Base-by-base conservation (phyloP, 2,113 vertebrate species). In the Rynchops niger region DNA sequence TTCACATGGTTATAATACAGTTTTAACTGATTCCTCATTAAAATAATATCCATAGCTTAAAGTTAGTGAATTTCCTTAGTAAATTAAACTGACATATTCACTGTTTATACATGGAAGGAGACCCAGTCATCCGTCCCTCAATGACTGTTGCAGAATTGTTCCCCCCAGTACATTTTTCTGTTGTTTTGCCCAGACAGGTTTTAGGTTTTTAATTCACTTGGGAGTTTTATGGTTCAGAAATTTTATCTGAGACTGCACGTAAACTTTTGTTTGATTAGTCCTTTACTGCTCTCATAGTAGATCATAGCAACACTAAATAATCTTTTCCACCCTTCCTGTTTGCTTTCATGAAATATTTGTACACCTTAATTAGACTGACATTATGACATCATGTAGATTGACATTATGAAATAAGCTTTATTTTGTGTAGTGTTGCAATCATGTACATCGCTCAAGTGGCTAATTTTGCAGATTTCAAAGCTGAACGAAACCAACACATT, bases 341-440 rank as follows among this genome's bases (percentile, higher is more conserved):
- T 81, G 32, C 65, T 84, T 92, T 95, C 22, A 66, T 72, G 19
- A 93, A 81, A 26, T 86, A 49, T 59, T 74, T 58, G 12, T 91
- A n/a, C 10, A 73, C 13, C 29, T 72, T 43, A 30, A 58, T 86
- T 52, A 38, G 25, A 3, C 17, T 27, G 27, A 40, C 29, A 34
- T 52, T 50, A 32, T 53, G 45, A 93, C 42, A 42, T 42, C 14
- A 12, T 42, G 36, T 43, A 82, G 30, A 19, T n/a, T 38, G 34
- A 40, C 29, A 34, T 52, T 50, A 32, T 58, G 45, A 93, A 94
- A 67, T 58, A 87, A 77, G 19, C 34, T 87, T 73, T 66, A 5
- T 86, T 79, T 91, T 87, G 11, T 52, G 38, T 86, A 50, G 5
- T 21, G 42, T 66, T 73, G n/a, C 65, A 70, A 5, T 70, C 21